Evolutionary conservation across 2,888 invertebrate genomes (phyloP), one percentile per base, ranked within the genome.

Genomic region (Drosophila longiperda): DNA sequence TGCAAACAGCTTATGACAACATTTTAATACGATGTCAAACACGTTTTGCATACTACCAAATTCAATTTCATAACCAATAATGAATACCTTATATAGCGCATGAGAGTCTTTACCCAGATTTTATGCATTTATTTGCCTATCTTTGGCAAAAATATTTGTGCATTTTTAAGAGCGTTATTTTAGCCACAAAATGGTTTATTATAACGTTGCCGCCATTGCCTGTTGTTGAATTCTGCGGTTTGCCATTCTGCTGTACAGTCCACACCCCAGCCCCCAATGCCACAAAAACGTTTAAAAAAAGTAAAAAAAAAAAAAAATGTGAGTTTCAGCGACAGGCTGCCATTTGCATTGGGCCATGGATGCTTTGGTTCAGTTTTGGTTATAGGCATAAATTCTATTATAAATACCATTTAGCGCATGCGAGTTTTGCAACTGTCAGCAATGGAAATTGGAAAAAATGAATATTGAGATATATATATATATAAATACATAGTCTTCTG

Each of bases 341-440:
- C 85, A 87, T 87, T 83, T 87, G 88, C 85, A 86, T 87, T 74
- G 80, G 63, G 59, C 66, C 82, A 65, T 67, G 42, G 38, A 55
- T 54, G 67, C 45, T 34, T 34, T 49, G 26, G n/a, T 54, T 57
- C 38, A n/a, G 40, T 34, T 52, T 48, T 48, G 68, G 57, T 67
- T 73, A 73, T 87, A 85, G 85, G 85, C 85, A 86, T 85, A 86
- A 86, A 86, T 87, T 87, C 83, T 85, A 83, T 86, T 86, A 86
- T 86, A 86, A 86, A 86, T 87, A 86, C 85, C 88, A 85, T 86
- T 85, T 85, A 83, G 76, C 72, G 73, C 58, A 64, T 69, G 77
- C 75, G 81, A 77, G 67, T 80, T 87, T 87, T 82, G 87, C 89
- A 83, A 84, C 84, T 87, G 89, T 86, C 85, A 86, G 85, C 86